Evolutionary conservation across 2,888 invertebrate species (phyloP).

Genomic region (Exocentrus adspersus): DNA sequence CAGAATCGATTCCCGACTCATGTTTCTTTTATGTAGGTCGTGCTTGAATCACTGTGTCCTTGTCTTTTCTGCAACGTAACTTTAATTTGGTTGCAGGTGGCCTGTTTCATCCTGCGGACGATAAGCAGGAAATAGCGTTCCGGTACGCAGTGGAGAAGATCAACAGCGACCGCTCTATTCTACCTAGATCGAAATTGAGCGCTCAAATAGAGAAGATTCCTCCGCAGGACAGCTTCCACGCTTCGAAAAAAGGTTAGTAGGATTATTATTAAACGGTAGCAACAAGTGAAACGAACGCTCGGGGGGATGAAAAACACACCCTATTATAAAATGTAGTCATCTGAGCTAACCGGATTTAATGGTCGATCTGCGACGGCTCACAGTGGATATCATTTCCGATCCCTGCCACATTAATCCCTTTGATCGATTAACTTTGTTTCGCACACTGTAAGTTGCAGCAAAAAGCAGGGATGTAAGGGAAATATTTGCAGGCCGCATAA

Average conservation of each 20-base stretch:
- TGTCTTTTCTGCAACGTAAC: no score
- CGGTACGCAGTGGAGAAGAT: slow-evolving; percentile 92
- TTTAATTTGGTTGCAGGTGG: slow-evolving; percentile 78
- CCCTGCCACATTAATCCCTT: not conserved
- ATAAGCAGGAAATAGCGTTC: slow-evolving; percentile 91
- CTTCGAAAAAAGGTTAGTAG: slow-evolving; percentile 88
- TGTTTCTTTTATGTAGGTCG: no score
- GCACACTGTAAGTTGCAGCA: no score
- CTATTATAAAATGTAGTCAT: slow-evolving; percentile 16
- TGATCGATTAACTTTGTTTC: no score
- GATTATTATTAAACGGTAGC: no score
- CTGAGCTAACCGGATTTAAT: not conserved
- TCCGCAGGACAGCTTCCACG: slow-evolving; percentile 93
- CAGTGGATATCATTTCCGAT: not conserved
- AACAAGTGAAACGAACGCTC: not conserved
- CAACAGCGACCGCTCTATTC: slow-evolving; percentile 82
- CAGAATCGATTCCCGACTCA: no score
- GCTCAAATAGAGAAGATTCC: slow-evolving; percentile 91
- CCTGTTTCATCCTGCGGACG: slow-evolving; percentile 86
- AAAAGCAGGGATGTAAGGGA: slow-evolving; percentile 3
- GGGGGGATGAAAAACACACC: not conserved
- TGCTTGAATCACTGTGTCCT: no score
- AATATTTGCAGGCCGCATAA: slow-evolving; percentile 34
- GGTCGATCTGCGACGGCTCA: not conserved
- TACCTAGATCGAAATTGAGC: slow-evolving; percentile 86